These are phyloP conservation scores for Theristus sp. DNA, from an alignment of 2,888 invertebrate genomes.

Conservation along the genomic window DNA sequence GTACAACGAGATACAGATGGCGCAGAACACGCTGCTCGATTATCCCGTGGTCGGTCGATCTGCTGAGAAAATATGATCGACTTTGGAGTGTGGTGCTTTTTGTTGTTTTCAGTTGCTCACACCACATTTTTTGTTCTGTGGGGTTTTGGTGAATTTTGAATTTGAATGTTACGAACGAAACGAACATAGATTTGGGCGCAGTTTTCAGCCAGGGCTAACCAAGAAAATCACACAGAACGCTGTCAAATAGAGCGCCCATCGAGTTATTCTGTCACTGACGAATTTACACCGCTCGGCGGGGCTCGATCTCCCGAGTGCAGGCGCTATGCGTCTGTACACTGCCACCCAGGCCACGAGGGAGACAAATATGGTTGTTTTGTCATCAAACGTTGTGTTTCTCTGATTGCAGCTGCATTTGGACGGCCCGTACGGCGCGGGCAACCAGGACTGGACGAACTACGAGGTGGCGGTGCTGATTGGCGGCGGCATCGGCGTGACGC, in stretches of 20 bases:
- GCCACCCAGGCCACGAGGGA: not conserved
- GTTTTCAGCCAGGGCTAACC: no score
- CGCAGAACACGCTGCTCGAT: conserved; percentile 13
- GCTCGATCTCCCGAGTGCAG: no score
- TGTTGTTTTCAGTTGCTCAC: no score
- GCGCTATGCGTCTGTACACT: not conserved
- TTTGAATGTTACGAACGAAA: no score
- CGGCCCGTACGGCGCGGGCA: conserved; percentile 89
- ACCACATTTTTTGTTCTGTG: no score
- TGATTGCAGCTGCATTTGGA: conserved; percentile 57
- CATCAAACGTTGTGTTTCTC: not conserved
- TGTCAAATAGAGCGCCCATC: no score
- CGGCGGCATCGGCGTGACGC: conserved; percentile 89
- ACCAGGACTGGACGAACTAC: conserved; percentile 60
- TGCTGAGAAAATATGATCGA: not conserved
- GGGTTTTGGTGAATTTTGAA: no score
- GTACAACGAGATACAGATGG: conserved; percentile 41
- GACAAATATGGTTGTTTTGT: not conserved
- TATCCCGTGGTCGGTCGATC: conserved; percentile 16
- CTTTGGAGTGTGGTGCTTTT: not conserved
- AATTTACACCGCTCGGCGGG: no score
- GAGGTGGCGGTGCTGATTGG: conserved; percentile 95
- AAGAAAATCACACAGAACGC: no score
- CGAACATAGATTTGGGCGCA: no score
- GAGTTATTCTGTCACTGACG: no score